Evolutionary conservation across 2,888 invertebrate genomes (phyloP), one percentile per base, ranked within the genome.

Genomic region (Odontomyia ornata): DNA sequence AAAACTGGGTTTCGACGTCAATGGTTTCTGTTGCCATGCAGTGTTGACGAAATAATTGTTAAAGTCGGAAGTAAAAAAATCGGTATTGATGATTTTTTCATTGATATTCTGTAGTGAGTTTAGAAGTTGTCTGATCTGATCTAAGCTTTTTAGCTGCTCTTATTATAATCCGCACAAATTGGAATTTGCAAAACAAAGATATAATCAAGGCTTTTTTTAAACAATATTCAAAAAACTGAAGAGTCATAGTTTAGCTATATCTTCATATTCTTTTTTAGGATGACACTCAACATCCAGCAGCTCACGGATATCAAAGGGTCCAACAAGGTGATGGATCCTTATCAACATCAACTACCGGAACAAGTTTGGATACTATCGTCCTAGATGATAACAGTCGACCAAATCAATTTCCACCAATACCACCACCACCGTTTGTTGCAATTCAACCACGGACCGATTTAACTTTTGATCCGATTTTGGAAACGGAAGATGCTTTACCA

Each of bases 261-360:
- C 13, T 52, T 9, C 9, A 9, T 9, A 52, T 27, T 43, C 47
- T 75, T 28, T 76, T 67, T 27, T 21, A 82, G 81, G 82, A 81
- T 78, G 80, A 81, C 65, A 80, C 79, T 67, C 78, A 79, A 23
- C 79, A 81, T 80, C 81, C 80, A 30, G 67, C 84, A 78, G 84
- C 85, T 57, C 83, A 83, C 80, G 84, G 84, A 76, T 87, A 87
- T 81, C 85, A 85, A 23, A 83, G 86, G 73, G 87, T 87, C 27
- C 81, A 83, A 79, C 77, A 80, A n/a, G 80, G 80, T 79, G 83
- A 85, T 71, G 87, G 89, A 64, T 88, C 89, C 36, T 85, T 91
- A 15, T 90, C 91, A 1, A 86, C 89, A 46, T 90, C 91, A 56
- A 90, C 91, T 76, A 90, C 91, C 82, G 88, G 89, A 83, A 90